Evolutionary conservation across 2,888 invertebrate genomes (phyloP), one percentile per base, ranked within the genome.

Genomic region (Epinotia demarniana): DNA sequence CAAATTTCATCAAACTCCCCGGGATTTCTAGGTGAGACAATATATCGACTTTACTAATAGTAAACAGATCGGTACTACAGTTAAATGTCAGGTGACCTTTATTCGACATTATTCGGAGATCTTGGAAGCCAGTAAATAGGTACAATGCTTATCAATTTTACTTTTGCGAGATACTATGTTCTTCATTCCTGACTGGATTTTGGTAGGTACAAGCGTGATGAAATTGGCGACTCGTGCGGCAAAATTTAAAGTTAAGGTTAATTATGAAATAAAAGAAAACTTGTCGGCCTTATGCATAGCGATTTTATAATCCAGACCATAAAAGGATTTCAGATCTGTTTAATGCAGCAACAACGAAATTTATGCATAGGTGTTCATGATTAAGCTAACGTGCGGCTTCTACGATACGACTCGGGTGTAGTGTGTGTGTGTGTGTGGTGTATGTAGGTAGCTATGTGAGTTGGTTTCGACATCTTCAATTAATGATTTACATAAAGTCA

Each of bases 401-500:
- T 58, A 43, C 9, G 69, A 46, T 46, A 69, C 5, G 43, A 46
- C 58, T 46, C 27, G 12, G 46, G 23, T 19, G 68, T 46, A n/a
- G 58, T 60, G n/a, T 57, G 23, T 57, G 39, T 39, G 9, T 9
- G 9, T 39, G 33, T 33, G 11, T 58, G 23, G 11, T 58, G 23
- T 12, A 11, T 3, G 3, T 57, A 57, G 3, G 43, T 27, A 12
- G 9, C 39, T 53, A 61, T 53, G 67, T 60, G 73, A 49, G 60
- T 16, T 73, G 18, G 67, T 49, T 73, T 49, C 27, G 27, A 53
- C 13, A 60, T 53, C 67, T 66, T 61, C 57, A 39, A 57, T 23
- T 61, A 66, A 67, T 39, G 23, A 73, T 73, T 73, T 63, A 53
- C 73, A 73, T 73, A 66, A 57, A 64, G 23, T 66, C 72, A 73